phyloP scores from a whole-genome alignment of 2,113 vertebrate species.

The Laticauda colubrina region DNA sequence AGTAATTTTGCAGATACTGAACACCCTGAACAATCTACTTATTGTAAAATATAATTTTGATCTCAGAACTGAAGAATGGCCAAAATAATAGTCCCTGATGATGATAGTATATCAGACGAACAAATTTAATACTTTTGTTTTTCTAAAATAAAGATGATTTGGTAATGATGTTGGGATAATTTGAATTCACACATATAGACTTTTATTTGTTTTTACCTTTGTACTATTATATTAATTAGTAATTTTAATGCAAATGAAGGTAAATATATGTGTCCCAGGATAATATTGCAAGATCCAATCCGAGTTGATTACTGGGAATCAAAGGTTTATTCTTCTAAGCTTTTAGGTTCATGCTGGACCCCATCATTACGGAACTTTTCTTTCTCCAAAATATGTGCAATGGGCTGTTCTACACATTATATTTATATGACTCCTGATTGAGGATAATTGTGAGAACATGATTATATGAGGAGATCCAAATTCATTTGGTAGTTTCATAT shows the following conservation, averaged over 20 bases:
- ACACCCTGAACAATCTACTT: slow-evolving; percentile 40
- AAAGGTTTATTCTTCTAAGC: neutral
- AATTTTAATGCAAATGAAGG: slow-evolving; percentile 21
- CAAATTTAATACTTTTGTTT: slow-evolving; percentile 23
- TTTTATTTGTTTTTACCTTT: slow-evolving; percentile 28
- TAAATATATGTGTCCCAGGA: neutral
- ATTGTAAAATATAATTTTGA: slow-evolving; percentile 50
- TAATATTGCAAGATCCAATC: neutral
- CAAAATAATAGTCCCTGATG: slow-evolving; percentile 47
- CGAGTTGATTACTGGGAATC: neutral
- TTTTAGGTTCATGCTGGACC: neutral
- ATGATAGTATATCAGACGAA: slow-evolving; percentile 35
- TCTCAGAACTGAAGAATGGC: slow-evolving; percentile 39
- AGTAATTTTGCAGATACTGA: slow-evolving; percentile 53
- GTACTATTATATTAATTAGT: slow-evolving; percentile 42
- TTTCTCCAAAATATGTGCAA: no score
- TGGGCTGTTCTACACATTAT: no score
- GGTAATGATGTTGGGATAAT: neutral
- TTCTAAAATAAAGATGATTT: slow-evolving; percentile 18
- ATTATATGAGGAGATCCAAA: neutral
- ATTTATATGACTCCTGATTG: no score
- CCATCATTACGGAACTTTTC: neutral
- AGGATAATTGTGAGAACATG: no score
- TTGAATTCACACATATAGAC: neutral
- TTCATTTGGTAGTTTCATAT: no score